Base-by-base conservation (phyloP, 1,140 invertebrate species). In the Zaprionus inermis region DNA sequence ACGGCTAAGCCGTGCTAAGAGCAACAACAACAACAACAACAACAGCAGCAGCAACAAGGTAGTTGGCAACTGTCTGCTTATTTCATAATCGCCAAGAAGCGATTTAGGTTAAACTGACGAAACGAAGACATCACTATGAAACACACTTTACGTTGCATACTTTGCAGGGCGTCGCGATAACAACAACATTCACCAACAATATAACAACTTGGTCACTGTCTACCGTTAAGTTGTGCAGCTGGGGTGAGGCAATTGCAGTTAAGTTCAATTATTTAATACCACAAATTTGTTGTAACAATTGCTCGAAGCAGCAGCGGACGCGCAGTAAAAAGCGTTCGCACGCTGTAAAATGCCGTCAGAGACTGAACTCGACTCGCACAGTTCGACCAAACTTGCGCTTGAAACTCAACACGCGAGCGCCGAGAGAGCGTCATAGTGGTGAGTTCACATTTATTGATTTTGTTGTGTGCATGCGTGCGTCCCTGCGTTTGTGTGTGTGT, bases 301-400 rank as follows among this genome's bases (percentile, higher is more conserved):
- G 18, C 22, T 22, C 22, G n/a, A 7, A 9, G 38, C n/a, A 44
- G n/a, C 18, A 56, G 72, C 38, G 36, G 32, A 32, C n/a, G 20
- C 64, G 51, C 41, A 74, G 30, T 14, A 24, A 66, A 57, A 49
- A 52, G 49, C 78, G 80, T 80, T 74, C 56, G 46, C 61, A 65
- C 84, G 66, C 60, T 80, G 24, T 49, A 54, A 80, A 89, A 84
- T 88, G 78, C 85, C 84, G 78, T 89, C 77, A 89, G 74, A 88
- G 85, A 88, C 84, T 88, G 49, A 73, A 61, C 20, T 41, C 9
- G 18, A 20, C 44, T 49, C 44, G 10, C 49, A 49, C n/a, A 41
- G 49, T 54, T 51, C 49, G 28, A n/a, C 22, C 63, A n/a, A 65
- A 56, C 57, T 28, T 36, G 22, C 54, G 36, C 20, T 6, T n/a